These are phyloP conservation scores for Callipepla squamata DNA, from an alignment of 2,113 vertebrate genomes.

Conservation along the genomic window DNA sequence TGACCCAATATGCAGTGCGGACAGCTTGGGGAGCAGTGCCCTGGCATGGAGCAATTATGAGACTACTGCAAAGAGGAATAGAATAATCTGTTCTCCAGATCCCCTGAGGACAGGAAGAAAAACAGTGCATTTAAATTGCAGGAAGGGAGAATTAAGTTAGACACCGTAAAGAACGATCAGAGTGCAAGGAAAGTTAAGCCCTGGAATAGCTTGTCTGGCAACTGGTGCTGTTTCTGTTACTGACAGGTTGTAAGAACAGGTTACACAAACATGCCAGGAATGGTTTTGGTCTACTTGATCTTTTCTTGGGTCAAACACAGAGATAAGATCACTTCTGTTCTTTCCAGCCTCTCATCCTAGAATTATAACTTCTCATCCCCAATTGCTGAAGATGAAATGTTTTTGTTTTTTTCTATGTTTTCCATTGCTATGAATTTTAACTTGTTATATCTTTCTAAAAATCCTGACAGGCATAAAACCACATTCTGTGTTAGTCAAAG, in stretches of 20 bases:
- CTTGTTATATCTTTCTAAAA: background rate
- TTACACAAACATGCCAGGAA: conserved; percentile 56
- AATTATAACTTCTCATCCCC: conserved; percentile 13
- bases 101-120: conserved; percentile 20
- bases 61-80: background rate
- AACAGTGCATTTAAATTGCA: conserved; percentile 23
- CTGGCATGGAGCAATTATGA: background rate
- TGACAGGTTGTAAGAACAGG: conserved; percentile 56
- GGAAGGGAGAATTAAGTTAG: conserved; percentile 49
- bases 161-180: conserved; percentile 41
- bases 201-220: background rate
- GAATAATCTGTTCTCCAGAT: conserved; percentile 6
- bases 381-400: background rate
- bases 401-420: background rate
- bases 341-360: conserved; percentile 27
- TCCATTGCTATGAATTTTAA: background rate
- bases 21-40: background rate
- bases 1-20: rapidly evolving
- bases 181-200: background rate
- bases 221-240: conserved; percentile 44
- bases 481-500: conserved; percentile 24
- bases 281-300: conserved; percentile 52
- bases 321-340: conserved; percentile 48
- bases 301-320: conserved; percentile 29
- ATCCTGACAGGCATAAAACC: background rate